A percentile compares a stretch with the other conserved stretches of the same genome.
Evolutionary conservation across 2,888 invertebrate species (phyloP).

Genomic region (Fragum sueziense): DNA sequence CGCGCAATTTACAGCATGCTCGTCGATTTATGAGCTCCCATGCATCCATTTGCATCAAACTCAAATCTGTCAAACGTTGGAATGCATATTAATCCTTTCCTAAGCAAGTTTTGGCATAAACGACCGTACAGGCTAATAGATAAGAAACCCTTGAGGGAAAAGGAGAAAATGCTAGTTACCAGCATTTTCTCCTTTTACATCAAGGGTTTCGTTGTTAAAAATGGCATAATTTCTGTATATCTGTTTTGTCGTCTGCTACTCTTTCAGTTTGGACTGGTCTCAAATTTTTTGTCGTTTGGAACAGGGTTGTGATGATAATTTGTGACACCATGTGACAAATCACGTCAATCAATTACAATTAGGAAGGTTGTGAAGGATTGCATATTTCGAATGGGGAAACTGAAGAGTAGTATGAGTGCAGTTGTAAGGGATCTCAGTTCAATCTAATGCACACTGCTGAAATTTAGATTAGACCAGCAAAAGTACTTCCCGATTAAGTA

Average conservation of each 20-base stretch:
- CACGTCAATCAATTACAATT: not conserved
- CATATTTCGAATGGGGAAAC: not conserved
- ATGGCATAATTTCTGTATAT: too few species aligned
- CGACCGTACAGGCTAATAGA: too few species aligned
- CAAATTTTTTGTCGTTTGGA: too few species aligned
- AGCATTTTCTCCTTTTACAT: not conserved
- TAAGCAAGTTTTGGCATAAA: too few species aligned
- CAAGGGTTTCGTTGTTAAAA: not conserved
- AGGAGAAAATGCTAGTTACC: not conserved
- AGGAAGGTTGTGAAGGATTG: not conserved
- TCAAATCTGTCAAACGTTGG: constrained; percentile 19
- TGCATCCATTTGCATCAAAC: constrained; percentile 5
- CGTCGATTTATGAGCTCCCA: not conserved
- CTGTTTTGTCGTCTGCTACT: too few species aligned
- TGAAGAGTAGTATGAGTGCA: too few species aligned
- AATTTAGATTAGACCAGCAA: too few species aligned
- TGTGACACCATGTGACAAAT: not conserved
- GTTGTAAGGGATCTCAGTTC: too few species aligned
- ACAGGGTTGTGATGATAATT: not conserved
- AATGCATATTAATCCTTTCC: constrained; percentile 9
- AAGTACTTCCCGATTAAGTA: too few species aligned
- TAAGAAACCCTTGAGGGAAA: too few species aligned
- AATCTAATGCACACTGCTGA: too few species aligned
- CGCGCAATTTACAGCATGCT: not conserved
- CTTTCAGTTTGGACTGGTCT: too few species aligned